Percentiles rank a stretch among this genome's conserved stretches.
Conservation (phyloP, 2,113 vertebrate species). For the Helogale parvula region DNA sequence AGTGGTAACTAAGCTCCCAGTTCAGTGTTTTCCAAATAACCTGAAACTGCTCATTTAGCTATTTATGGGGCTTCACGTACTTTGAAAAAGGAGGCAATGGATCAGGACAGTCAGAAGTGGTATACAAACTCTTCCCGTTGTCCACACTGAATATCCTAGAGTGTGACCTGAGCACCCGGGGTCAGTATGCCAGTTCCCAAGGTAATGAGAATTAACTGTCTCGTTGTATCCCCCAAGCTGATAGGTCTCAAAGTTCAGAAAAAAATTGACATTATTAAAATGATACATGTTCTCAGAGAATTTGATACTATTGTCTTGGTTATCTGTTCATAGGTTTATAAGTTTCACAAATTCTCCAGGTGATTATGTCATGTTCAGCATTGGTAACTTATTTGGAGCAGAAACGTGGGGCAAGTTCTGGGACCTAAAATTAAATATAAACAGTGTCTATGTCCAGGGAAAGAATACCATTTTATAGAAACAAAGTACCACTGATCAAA, state of each 20-base stretch:
- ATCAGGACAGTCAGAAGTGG: background rate
- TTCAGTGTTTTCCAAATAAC: background rate
- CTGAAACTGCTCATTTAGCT: background rate
- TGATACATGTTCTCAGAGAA: background rate
- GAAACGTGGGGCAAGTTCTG: background rate
- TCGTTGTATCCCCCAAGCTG: accelerated
- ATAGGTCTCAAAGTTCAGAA: background rate
- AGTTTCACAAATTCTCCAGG: background rate
- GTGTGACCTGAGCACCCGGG: background rate
- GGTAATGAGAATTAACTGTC: background rate
- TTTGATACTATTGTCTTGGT: background rate
- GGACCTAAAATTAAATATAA: background rate
- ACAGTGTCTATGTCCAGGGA: background rate
- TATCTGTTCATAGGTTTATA: background rate
- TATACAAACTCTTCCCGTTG: background rate
- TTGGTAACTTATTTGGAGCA: background rate
- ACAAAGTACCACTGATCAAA: background rate
- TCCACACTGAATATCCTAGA: background rate
- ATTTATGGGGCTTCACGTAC: background rate
- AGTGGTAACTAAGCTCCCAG: background rate
- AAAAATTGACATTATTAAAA: background rate
- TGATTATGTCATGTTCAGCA: background rate
- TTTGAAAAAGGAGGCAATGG: background rate
- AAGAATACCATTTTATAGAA: background rate
- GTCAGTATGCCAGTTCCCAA: background rate